Conservation (phyloP, 2,888 invertebrate species). For the Mesorhabditis belari region DNA sequence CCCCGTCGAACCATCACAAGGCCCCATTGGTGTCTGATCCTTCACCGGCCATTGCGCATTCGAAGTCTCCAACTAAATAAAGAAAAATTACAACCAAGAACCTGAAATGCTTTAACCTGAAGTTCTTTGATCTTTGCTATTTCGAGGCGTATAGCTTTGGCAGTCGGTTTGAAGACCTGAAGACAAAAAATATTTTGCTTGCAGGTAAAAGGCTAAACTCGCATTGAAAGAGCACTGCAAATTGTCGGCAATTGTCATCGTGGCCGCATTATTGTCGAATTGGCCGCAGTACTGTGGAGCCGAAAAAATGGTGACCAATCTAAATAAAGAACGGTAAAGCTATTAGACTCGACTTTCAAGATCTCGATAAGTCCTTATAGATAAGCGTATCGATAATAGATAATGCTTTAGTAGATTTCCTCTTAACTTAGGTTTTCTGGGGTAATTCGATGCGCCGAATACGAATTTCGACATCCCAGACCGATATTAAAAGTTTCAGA, state of each 20-base stretch:
- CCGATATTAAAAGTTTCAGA: no score
- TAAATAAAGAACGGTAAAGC: background rate
- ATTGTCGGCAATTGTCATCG: background rate
- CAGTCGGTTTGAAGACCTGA: background rate
- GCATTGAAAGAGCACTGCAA: background rate
- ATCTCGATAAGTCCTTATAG: background rate
- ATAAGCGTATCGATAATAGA: no score
- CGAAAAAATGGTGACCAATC: background rate
- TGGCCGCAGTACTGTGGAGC: slow-evolving; percentile 24
- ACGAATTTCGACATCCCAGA: no score
- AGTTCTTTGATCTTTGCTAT: background rate
- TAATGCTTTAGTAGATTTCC: background rate
- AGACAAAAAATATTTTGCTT: no score
- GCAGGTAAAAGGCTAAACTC: no score
- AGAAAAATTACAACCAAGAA: background rate
- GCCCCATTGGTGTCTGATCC: background rate
- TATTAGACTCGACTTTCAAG: background rate
- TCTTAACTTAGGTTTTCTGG: background rate
- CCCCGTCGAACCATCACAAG: background rate
- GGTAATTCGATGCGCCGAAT: no score
- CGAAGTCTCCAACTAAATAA: background rate
- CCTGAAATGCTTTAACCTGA: background rate
- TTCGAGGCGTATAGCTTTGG: background rate
- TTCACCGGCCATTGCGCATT: background rate
- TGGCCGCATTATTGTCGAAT: slow-evolving; percentile 3